Conservation (phyloP, 2,888 invertebrate genomes). For the Megalurothrips usitatus region DNA sequence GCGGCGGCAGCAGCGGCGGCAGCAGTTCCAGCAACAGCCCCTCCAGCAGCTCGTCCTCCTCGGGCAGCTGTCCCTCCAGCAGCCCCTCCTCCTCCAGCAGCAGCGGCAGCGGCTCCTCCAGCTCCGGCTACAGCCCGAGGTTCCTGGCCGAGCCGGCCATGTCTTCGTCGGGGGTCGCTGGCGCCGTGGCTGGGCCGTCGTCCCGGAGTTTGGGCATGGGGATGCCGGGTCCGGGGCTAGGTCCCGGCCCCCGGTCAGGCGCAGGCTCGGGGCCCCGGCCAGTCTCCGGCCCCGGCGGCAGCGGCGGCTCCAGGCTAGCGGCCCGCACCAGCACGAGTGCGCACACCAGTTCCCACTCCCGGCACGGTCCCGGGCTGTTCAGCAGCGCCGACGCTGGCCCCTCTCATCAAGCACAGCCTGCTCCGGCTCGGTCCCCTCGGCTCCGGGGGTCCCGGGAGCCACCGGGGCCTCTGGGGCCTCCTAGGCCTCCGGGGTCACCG, state of each 20-base stretch:
- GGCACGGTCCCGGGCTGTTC: too few relatives aligned
- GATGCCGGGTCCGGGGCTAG: not conserved
- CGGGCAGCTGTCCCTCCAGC: not conserved
- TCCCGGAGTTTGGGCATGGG: not conserved
- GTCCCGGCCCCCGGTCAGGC: too few relatives aligned
- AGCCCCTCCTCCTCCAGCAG: not conserved
- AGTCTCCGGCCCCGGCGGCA: too few relatives aligned
- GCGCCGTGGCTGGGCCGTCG: not conserved
- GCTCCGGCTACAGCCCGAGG: not conserved
- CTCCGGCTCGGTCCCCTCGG: not conserved
- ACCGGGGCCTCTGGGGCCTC: too few relatives aligned
- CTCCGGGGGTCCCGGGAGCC: not conserved
- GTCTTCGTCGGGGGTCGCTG: not conserved
- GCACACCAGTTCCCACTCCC: too few relatives aligned
- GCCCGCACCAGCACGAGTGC: too few relatives aligned
- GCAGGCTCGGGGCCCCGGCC: too few relatives aligned
- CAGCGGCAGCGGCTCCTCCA: not conserved
- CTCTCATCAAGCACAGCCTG: not conserved
- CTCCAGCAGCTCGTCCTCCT: constrained; percentile 11
- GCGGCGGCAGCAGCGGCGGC: not conserved
- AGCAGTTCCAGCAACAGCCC: constrained; percentile 12
- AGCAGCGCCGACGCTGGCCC: too few relatives aligned
- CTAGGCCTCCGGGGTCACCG: too few relatives aligned
- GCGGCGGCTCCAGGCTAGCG: too few relatives aligned
- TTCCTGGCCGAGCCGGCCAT: not conserved